Evolutionary conservation across 2,113 vertebrate species (phyloP), one percentile per base, ranked within the genome.

Genomic region (Hydropotes inermis): DNA sequence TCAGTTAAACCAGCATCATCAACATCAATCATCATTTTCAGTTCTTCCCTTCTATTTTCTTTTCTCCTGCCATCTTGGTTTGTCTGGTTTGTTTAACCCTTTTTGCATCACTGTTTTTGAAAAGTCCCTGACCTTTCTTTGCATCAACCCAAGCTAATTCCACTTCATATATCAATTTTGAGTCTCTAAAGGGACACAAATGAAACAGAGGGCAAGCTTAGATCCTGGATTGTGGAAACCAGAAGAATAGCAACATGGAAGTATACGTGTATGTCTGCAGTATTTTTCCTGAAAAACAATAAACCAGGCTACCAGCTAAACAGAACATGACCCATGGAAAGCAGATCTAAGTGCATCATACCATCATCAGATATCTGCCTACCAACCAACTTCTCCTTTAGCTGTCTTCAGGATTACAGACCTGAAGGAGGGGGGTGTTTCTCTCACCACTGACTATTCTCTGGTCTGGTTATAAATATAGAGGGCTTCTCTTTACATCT

Each of bases 11-110:
- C 55, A 94, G 89, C 87, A 85, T 1, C 95, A 13, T 5, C 0
- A 86, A 28, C 85, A 92, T 97, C 54, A 87, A 97, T 98, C 97
- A 97, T 70, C 95, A 97, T 98, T 60, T 89, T 33, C n/a, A 52
- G 7, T 19, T 94, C 28, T 87, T 30, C 64, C 57, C 43, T 91
- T 17, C 81, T 96, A 98, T 97, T 25, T 57, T 52, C 70, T 28
- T 7, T 43, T 54, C 76, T 96, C 30, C 36, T 50, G 52, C 95
- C 95, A 76, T 93, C 81, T 64, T 89, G 47, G 21, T 17, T 94
- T 76, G 5, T 3, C 64, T 7, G 60, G 57, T 89, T 89, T 50
- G 87, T 89, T 61, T 54, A 79, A 87, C 21, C 52, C 83, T 52
- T 76, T 87, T 93, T 88, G 61, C 74, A 87, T 61, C 76, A 91